A percentile compares a stretch with the other conserved stretches of the same genome.
phyloP scores from a whole-genome alignment of 1,140 invertebrate genomes.

The Stenopsyche tienmushanensis region DNA sequence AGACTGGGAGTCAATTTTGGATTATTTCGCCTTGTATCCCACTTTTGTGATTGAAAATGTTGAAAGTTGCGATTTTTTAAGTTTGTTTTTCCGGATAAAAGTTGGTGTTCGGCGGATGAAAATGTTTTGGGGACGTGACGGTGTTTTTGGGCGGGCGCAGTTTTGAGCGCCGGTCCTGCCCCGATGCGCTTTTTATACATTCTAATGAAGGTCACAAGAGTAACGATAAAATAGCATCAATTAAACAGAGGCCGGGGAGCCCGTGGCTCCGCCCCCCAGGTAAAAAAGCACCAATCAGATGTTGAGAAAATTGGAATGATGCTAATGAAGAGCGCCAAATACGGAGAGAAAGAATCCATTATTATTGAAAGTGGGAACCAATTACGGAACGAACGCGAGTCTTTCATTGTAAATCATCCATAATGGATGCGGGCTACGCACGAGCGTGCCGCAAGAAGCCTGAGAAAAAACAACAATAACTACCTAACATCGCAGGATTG shows the following conservation, averaged over 20 bases:
- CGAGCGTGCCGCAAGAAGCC: too few species aligned
- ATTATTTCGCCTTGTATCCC: too few species aligned
- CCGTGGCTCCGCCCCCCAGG: not conserved
- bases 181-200: not conserved
- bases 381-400: not conserved
- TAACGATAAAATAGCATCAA: not conserved
- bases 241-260: not conserved
- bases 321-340: not conserved
- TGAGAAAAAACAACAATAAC: not conserved
- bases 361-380: not conserved
- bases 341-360: not conserved
- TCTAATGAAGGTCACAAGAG: not conserved
- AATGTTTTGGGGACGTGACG: not conserved
- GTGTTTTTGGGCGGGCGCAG: too few species aligned
- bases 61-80: too few species aligned
- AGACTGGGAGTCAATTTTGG: too few species aligned
- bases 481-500: too few species aligned
- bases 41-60: too few species aligned
- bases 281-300: not conserved
- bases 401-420: not conserved
- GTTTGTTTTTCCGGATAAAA: too few species aligned
- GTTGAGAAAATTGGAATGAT: not conserved
- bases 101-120: too few species aligned
- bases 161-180: too few species aligned
- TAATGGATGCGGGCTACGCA: not conserved